Evolutionary conservation across 2,888 invertebrate species (phyloP).

Genomic region (Dasypogon diadema): DNA sequence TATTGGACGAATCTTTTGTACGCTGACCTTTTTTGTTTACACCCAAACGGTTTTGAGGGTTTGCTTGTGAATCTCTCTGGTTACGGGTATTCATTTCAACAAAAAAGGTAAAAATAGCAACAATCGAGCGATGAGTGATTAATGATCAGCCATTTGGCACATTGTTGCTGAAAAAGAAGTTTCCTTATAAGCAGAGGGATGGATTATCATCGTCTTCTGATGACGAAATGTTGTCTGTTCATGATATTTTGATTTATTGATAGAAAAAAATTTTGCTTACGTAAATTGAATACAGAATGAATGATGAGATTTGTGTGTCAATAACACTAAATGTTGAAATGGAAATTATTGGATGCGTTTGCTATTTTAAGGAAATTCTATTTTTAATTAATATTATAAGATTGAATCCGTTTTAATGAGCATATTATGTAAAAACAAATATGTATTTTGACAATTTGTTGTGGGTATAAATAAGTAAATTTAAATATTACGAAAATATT

Average conservation of each 20-base stretch:
- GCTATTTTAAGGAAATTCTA: too few relatives aligned
- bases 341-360: too few relatives aligned
- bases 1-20: conserved; percentile 30
- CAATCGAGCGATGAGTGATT: conserved; percentile 53
- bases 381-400: too few relatives aligned
- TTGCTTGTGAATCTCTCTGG: conserved; percentile 9
- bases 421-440: too few relatives aligned
- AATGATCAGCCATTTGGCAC: conserved; percentile 52
- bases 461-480: too few relatives aligned
- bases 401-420: too few relatives aligned
- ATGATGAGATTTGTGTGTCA: too few relatives aligned
- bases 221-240: background rate
- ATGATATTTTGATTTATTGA: conserved; percentile 8
- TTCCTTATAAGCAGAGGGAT: conserved; percentile 9
- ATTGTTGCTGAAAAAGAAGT: conserved; percentile 39
- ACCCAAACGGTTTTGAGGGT: conserved; percentile 29
- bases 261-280: background rate
- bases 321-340: too few relatives aligned
- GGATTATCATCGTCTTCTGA: background rate
- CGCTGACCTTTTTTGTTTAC: conserved; percentile 45
- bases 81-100: conserved; percentile 25
- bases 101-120: conserved; percentile 44
- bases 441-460: too few relatives aligned
- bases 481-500: too few relatives aligned
- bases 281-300: background rate